These are phyloP conservation scores for Drosophila bocqueti DNA, from an alignment of 1,140 invertebrate genomes.

Conservation along the genomic window DNA sequence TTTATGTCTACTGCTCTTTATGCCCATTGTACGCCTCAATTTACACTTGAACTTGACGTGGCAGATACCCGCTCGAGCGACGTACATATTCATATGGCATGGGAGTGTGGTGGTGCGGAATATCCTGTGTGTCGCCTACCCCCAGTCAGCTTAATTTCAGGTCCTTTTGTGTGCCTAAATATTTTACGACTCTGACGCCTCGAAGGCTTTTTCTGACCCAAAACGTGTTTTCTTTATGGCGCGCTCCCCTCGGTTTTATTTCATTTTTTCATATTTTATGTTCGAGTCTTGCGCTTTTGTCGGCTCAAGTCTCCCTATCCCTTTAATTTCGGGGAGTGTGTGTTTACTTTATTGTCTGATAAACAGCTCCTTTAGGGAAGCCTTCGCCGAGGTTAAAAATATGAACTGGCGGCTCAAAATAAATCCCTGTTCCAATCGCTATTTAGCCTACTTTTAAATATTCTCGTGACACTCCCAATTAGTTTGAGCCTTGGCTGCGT, in stretches of 20 bases:
- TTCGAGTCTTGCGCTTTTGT: slow-evolving; percentile 39
- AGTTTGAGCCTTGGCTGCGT: background rate
- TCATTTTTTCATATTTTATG: slow-evolving; percentile 67
- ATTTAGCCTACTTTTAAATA: background rate
- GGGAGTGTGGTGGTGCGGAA: background rate
- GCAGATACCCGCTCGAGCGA: slow-evolving; percentile 9
- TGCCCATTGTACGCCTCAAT: slow-evolving; percentile 65
- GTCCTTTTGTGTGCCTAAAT: slow-evolving; percentile 67
- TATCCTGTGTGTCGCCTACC: slow-evolving; percentile 44
- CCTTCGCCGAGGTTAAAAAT: background rate
- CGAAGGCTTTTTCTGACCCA: slow-evolving; percentile 48
- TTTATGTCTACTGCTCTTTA: slow-evolving; percentile 56
- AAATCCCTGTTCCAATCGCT: background rate
- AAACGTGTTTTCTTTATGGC: slow-evolving; percentile 61
- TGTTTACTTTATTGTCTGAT: slow-evolving; percentile 83
- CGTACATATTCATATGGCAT: slow-evolving; percentile 22
- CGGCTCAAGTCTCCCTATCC: slow-evolving; percentile 4
- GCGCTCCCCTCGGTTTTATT: slow-evolving; percentile 33
- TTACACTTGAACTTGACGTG: slow-evolving; percentile 69
- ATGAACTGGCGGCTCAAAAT: background rate
- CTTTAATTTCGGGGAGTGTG: slow-evolving; percentile 53
- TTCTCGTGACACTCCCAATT: background rate
- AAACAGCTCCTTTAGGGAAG: slow-evolving; percentile 66
- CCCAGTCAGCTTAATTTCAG: slow-evolving; percentile 63
- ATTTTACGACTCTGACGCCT: slow-evolving; percentile 79